Base-by-base conservation (phyloP, 1,140 invertebrate genomes). In the Mactra quadrangularis region DNA sequence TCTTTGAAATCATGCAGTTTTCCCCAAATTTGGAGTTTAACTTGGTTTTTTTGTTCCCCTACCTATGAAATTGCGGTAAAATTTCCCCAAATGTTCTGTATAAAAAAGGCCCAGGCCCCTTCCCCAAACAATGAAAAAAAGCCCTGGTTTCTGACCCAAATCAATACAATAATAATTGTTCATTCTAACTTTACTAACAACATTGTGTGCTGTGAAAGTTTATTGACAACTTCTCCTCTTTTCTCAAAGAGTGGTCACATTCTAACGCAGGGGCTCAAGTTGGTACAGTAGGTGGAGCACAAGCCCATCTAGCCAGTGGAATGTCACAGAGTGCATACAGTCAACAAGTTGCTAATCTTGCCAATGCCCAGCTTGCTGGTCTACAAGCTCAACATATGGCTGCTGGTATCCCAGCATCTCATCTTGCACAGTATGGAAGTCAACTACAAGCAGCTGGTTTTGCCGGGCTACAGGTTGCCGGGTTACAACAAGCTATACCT, bases 321-420 rank as follows among this genome's bases (percentile, higher is more conserved):
- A 31, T 81, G 4, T 1, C 64, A 29, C 77, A 29, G 0, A 81
- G 77, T 71, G 77, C 77, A 6, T 81, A 81, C 66, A 81, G 77
- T 71, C 77, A 81, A 50, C 77, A 81, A 27, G 77, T 81, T 1
- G 77, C 77, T 1, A 70, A 70, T 29, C 66, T 81, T 41, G 77
- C 77, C 35, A 81, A 50, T 57, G 77, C 77, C 11, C 77, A 81
- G 55, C 41, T 81, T 45, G 77, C 77, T 22, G 76, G 76, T 25
- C 76, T 78, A 53, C 76, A 78, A 27, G 77, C 77, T 6, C 77
- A 81, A 41, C 77, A 81, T 53, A 71, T 81, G 64, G 64, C 77
- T 25, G 52, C 77, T 13, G 70, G 70, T 15, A 66, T 78, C 19
- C 75, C 75, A 59, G 57, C 59, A 4, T 75, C 72, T n/a, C 77